Evolutionary conservation across 2,113 vertebrate genomes (phyloP), one percentile per base, ranked within the genome.

Genomic region (Stictonetta naevosa): DNA sequence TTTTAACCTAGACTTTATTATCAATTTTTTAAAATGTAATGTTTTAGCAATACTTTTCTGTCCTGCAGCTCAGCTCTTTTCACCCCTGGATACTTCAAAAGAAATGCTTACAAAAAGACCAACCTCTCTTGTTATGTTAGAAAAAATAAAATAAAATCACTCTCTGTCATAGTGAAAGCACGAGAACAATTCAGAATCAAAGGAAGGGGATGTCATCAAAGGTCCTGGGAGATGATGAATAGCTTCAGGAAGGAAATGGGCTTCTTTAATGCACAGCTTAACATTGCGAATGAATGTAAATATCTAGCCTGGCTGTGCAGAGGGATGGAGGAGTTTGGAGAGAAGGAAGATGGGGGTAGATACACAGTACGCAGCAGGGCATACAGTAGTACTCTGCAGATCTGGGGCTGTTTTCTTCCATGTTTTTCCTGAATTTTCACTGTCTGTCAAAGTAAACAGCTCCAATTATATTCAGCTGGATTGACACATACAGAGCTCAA

Each of bases 381-480:
- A 63, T 6, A 29, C 13, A 77, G 72, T 44, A 77, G 13, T 14
- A 71, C 10, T 15, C 12, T 46, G 29, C 38, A 73, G 38, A 77
- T 6, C 38, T 15, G 44, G 40, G 29, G 25, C 10, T 82, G 29
- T 52, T 77, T 71, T 80, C 69, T 72, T 62, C 66, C 20, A 44
- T 28, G 53, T 38, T 84, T 84, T 90, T 69, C 77, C 73, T 44
- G 16, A 79, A 87, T 91, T 88, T 83, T 86, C 58, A 84, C 66
- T 93, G 40, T 25, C 76, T 92, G 88, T 79, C 80, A 94, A 69
- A 86, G 56, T 88, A 96, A 97, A 97, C 62, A 90, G 42, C 31
- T 86, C 69, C 53, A 95, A 67, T 95, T 97, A 94, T 71, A 90
- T 93, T 95, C 93, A 55, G 82, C 90, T 88, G 94, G 64, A 97